Evolutionary conservation across 2,113 vertebrate species (phyloP), one percentile per base, ranked within the genome.

Genomic region (Equus przewalskii): DNA sequence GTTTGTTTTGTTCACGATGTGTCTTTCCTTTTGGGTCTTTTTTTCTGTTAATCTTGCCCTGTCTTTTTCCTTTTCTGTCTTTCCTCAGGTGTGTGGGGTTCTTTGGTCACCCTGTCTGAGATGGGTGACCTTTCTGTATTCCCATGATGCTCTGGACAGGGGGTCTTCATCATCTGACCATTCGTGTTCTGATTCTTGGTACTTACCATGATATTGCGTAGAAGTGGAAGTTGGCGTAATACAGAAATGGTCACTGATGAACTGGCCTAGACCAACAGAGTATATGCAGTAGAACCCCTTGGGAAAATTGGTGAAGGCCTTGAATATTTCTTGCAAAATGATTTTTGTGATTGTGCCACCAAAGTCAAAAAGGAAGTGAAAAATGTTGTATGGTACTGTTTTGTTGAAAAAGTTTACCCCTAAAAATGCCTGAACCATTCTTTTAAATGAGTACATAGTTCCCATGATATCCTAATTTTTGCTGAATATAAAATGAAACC

Each of bases 381-480:
- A 33, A 6, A 49, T 46, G 36, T 49, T 7, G 3, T 36, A 3
- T 58, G 60, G 22, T 64, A 41, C 72, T 86, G 0, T 64, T 65
- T 15, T 56, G n/a, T 82, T 89, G 19, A 26, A 56, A 26, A 81
- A 73, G 70, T 70, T 79, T 64, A 51, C 3, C 33, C 16, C 41
- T 15, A 12, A 12, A 15, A 41, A 36, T 16, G 16, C 28, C 62
- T 46, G 33, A 72, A 15, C 80, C 26, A 62, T 72, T 70, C 51
- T 95, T 86, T 86, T 91, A 54, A 85, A 91, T 70, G 64, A 78
- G n/a, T 79, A 41, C n/a, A n/a, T 70, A 76, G 81, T 60, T 69
- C 62, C 7, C 54, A 11, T 22, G 12, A 13, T 85, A 60, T 51
- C 30, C 41, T 85, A 44, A 41, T 70, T 91, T 95, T 84, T 41